Conservation (phyloP, 2,797 vertebrate species). For the Sebastiscus albofasciatus region DNA sequence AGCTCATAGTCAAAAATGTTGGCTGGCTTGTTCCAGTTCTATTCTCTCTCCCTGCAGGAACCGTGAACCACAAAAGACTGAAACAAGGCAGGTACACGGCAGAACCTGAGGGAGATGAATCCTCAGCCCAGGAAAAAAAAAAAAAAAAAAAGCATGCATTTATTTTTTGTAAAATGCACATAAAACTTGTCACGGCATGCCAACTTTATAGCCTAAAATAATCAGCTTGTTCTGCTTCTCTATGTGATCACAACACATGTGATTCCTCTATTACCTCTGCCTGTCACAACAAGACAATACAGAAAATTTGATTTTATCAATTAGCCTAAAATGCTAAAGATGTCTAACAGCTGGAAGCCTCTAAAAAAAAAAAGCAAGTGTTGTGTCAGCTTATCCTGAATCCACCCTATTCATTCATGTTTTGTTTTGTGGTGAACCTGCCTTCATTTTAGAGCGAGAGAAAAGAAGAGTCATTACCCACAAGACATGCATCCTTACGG, state of each 20-base stretch:
- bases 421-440: background rate
- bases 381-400: background rate
- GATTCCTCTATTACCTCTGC: conserved; percentile 16
- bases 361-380: background rate
- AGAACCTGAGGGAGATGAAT: conserved; percentile 44
- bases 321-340: conserved; percentile 54
- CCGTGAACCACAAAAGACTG: conserved; percentile 43
- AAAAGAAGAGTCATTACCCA: conserved; percentile 15
- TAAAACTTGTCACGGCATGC: conserved; percentile 28
- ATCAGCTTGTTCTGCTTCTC: conserved; percentile 20
- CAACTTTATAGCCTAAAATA: conserved; percentile 19
- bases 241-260: conserved; percentile 29
- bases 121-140: conserved; percentile 11
- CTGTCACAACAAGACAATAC: conserved; percentile 31
- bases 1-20: conserved; percentile 66
- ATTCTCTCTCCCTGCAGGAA: conserved; percentile 50
- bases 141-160: background rate
- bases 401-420: background rate
- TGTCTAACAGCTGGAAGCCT: conserved; percentile 26
- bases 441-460: background rate
- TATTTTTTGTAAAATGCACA: conserved; percentile 27
- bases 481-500: conserved; percentile 17
- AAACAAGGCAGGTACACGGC: conserved; percentile 39
- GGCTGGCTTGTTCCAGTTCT: conserved; percentile 57
- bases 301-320: conserved; percentile 34